These are phyloP conservation scores for Panopea generosa DNA, from an alignment of 2,888 invertebrate genomes.

Conservation along the genomic window DNA sequence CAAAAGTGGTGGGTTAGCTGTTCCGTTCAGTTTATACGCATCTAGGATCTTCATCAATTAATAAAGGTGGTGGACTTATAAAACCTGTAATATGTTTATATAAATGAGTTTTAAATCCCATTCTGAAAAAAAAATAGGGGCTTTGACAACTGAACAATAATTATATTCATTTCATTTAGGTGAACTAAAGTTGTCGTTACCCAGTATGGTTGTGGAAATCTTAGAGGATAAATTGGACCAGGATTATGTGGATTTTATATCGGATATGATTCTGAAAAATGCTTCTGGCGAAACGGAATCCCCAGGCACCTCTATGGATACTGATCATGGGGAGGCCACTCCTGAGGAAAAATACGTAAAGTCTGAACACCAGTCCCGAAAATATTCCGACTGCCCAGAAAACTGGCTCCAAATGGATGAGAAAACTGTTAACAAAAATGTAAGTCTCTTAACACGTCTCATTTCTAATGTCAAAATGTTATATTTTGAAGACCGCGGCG, in stretches of 20 bases:
- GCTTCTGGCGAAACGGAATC: constrained; percentile 31
- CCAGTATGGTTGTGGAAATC: constrained; percentile 81
- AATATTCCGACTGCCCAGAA: constrained; percentile 66
- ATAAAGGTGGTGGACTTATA: too few relatives aligned
- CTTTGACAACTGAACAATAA: too few relatives aligned
- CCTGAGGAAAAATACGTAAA: neutral
- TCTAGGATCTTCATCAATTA: too few relatives aligned
- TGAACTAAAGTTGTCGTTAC: constrained; percentile 79
- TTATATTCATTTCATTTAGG: too few relatives aligned
- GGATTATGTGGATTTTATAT: constrained; percentile 77
- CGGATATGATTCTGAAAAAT: constrained; percentile 72
- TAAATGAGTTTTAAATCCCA: too few relatives aligned
- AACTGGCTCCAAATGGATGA: constrained; percentile 75
- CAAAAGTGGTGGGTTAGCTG: too few relatives aligned
- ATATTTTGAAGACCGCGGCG: too few relatives aligned
- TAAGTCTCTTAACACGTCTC: too few relatives aligned
- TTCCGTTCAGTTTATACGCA: too few relatives aligned
- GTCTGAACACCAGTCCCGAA: constrained; percentile 29
- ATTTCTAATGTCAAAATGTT: too few relatives aligned
- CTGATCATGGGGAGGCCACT: neutral
- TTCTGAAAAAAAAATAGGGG: too few relatives aligned
- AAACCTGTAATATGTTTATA: too few relatives aligned
- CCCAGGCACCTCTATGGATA: neutral
- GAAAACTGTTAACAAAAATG: constrained; percentile 59
- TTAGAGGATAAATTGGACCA: constrained; percentile 80